Base-by-base conservation (phyloP, 1,140 invertebrate species). In the Acromyrmex charruanus region DNA sequence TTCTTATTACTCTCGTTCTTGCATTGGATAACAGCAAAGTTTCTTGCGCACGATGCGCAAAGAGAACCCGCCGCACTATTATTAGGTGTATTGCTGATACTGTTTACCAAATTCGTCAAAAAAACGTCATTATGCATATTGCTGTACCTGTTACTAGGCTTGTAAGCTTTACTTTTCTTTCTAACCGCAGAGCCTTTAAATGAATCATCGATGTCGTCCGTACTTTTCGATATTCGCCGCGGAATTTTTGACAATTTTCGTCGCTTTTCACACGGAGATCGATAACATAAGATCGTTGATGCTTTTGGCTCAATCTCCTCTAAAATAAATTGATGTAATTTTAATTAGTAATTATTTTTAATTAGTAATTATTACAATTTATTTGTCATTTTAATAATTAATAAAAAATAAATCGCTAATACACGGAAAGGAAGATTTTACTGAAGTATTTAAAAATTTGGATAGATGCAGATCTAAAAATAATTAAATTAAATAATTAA, bases 131-230 rank as follows among this genome's bases (percentile, higher is more conserved):
- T 39, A 61, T 77, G 86, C 35, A n/a, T 25, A 51, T 77, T 28
- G 12, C 35, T 74, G 12, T 94, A 94, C 93, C 93, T 94, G 80
- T 92, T 93, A 63, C 89, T 92, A 14, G 93, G 93, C 71, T 88
- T 92, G 63, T 94, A 94, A 90, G 80, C 90, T 77, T 82, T 89
- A 9, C 66, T 86, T 77, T 69, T 94, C 16, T 91, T 86, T 3
- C 82, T 87, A 7, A 86, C 58, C 16, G 87, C 89, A n/a, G 65
- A 7, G 21, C 90, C 88, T 69, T 53, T 90, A 12, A 55, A 74
- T 35, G 25, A 44, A n/a, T 53, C 35, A 35, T 16, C 28, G 75
- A 88, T 58, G 4, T 84, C 55, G 16, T 61, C 63, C 55, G 10
- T 75, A 0, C 65, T 88, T 55, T 81, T 85, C 21, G 10, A 35